phyloP scores from a whole-genome alignment of 2,888 invertebrate species.

The Platypus cylindrus region DNA sequence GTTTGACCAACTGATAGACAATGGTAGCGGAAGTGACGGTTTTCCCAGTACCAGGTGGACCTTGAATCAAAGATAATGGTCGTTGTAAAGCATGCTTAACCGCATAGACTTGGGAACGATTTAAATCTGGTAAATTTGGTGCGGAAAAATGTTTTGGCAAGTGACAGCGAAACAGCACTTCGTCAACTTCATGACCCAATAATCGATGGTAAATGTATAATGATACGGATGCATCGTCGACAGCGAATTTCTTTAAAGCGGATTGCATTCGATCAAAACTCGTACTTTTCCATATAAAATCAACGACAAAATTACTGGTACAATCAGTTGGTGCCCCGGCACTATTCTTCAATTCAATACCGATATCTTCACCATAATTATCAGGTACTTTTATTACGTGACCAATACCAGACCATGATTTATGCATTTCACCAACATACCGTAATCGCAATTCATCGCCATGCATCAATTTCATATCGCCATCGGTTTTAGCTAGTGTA shows the following conservation, averaged over 20 bases:
- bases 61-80: slow-evolving; percentile 93
- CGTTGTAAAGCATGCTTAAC: slow-evolving; percentile 96
- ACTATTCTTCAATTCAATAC: slow-evolving; percentile 87
- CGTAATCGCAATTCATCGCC: slow-evolving; percentile 88
- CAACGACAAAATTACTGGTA: slow-evolving; percentile 91
- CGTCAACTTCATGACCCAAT: slow-evolving; percentile 88
- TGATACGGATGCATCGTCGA: slow-evolving; percentile 92
- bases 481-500: slow-evolving; percentile 91
- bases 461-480: slow-evolving; percentile 98
- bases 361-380: slow-evolving; percentile 96
- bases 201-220: slow-evolving; percentile 96
- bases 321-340: slow-evolving; percentile 88
- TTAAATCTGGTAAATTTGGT: slow-evolving; percentile 93
- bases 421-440: slow-evolving; percentile 84
- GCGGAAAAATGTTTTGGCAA: slow-evolving; percentile 95
- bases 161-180: slow-evolving; percentile 80
- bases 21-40: slow-evolving; percentile 99
- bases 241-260: slow-evolving; percentile 87
- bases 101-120: slow-evolving; percentile 95
- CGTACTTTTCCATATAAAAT: slow-evolving; percentile 99
- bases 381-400: slow-evolving; percentile 88
- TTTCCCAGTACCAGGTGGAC: slow-evolving; percentile 73
- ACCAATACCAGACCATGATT: slow-evolving; percentile 95
- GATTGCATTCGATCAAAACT: slow-evolving; percentile 97
- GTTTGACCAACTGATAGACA: slow-evolving; percentile 93